Conservation (phyloP, 2,113 vertebrate genomes). For the Irena cyanogastra region DNA sequence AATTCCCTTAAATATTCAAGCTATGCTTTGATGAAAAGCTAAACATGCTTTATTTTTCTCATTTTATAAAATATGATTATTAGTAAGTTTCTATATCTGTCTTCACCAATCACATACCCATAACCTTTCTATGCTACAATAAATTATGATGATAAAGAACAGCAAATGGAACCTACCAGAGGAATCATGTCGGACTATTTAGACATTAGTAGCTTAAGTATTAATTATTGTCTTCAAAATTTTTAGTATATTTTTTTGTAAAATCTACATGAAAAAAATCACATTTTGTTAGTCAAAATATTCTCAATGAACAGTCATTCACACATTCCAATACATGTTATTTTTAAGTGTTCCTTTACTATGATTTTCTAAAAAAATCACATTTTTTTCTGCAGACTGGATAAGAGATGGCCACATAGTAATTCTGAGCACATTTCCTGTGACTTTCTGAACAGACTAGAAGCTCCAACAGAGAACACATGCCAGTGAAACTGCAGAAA, state of each 20-base stretch:
- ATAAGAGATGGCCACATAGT: neutral
- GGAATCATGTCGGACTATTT: neutral
- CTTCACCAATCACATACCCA: neutral
- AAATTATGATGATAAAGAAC: neutral
- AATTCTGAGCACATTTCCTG: neutral
- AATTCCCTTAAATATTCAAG: neutral
- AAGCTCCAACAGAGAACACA: neutral
- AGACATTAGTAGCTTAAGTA: neutral
- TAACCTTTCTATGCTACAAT: neutral
- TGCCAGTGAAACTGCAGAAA: neutral
- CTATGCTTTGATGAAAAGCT: neutral
- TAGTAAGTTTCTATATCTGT: neutral
- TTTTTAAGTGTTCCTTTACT: neutral
- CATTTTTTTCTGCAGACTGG: neutral
- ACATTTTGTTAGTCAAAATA: neutral
- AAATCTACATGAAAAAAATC: neutral
- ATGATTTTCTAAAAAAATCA: neutral
- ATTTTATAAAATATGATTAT: neutral
- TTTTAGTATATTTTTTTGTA: neutral
- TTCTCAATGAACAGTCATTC: neutral
- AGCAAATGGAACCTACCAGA: neutral
- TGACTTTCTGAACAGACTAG: neutral
- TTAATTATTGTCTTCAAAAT: neutral
- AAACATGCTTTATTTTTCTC: neutral
- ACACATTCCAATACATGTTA: neutral